These are phyloP conservation scores for Corythoichthys intestinalis DNA, from an alignment of 2,113 vertebrate species.

Conservation along the genomic window DNA sequence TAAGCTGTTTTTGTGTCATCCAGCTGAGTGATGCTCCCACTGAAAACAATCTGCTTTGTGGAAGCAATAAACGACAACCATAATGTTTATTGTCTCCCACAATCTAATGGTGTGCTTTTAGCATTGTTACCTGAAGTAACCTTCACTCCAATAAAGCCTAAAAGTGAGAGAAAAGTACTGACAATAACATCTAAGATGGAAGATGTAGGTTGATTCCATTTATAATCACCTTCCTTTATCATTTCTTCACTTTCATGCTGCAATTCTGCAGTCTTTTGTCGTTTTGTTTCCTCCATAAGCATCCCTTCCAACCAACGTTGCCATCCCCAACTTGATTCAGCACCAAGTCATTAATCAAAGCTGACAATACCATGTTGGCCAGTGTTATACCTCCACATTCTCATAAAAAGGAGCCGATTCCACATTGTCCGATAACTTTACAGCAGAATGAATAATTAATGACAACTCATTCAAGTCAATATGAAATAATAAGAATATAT, in stretches of 20 bases:
- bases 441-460: neutral
- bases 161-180: too few species aligned
- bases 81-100: neutral
- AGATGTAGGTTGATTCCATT: neutral
- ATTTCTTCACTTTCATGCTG: neutral
- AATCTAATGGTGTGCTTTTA: neutral
- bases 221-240: neutral
- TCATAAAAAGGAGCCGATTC: neutral
- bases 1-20: neutral
- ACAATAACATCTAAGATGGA: neutral
- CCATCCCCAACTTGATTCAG: constrained; percentile 6
- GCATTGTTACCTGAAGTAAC: constrained; percentile 8
- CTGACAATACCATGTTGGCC: constrained; percentile 13
- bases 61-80: constrained; percentile 3
- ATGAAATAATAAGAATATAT: neutral
- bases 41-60: neutral
- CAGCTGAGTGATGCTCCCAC: neutral
- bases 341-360: constrained; percentile 40
- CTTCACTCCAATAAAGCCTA: neutral
- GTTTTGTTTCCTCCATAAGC: neutral
- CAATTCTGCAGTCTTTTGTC: neutral
- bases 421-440: neutral
- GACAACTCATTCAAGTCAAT: neutral
- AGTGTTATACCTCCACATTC: constrained; percentile 11
- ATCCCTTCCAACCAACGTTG: neutral